Evolutionary conservation across 2,113 vertebrate genomes (phyloP).

Genomic region (Ploceus nigricollis): DNA sequence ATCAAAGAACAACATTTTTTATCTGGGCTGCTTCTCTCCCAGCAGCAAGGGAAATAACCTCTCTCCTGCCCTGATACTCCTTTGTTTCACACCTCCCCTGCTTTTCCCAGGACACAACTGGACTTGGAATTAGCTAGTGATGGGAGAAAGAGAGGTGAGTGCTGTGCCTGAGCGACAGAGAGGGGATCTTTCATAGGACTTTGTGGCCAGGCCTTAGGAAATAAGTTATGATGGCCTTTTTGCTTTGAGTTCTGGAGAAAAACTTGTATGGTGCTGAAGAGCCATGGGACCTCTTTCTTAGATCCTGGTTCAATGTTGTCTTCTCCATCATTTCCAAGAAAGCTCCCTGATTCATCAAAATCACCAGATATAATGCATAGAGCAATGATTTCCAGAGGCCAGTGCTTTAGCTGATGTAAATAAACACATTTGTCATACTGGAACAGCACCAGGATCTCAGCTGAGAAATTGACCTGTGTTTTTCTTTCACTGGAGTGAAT

Average conservation of each 20-base stretch:
- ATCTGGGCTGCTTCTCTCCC: neutral
- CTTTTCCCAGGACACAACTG: neutral
- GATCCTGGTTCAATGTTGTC: neutral
- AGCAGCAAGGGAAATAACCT: neutral
- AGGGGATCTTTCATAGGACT: neutral
- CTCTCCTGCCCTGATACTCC: neutral
- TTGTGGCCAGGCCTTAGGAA: neutral
- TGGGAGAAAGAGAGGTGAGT: neutral
- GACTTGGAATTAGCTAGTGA: neutral
- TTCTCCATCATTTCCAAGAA: neutral
- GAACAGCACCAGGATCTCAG: neutral
- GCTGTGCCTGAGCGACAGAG: neutral
- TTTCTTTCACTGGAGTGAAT: neutral
- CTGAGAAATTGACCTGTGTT: neutral
- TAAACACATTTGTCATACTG: neutral
- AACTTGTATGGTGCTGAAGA: neutral
- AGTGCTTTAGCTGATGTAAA: neutral
- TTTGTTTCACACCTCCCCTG: neutral
- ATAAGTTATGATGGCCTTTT: neutral
- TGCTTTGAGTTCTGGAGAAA: neutral
- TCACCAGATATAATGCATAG: neutral
- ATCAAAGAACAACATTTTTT: neutral
- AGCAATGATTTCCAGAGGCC: neutral
- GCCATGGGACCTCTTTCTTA: neutral
- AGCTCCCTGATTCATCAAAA: neutral